Percentiles rank a stretch among this genome's conserved stretches.
phyloP scores from a whole-genome alignment of 1,140 invertebrate species.

The Heliconius hewitsoni region DNA sequence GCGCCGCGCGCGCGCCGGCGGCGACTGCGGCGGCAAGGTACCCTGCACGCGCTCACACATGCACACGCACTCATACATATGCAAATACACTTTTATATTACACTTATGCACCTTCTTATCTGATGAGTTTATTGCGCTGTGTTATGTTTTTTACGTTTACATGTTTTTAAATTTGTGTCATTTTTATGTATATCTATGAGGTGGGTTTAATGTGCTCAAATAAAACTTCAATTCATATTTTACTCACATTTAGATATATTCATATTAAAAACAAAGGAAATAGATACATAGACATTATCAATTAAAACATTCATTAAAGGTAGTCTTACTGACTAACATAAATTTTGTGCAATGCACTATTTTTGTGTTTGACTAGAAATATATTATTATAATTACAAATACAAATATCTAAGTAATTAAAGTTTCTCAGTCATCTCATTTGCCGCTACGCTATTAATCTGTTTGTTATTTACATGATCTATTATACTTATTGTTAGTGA shows the following conservation, averaged over 20 bases:
- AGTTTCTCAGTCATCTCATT: constrained; percentile 6
- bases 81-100: constrained; percentile 16
- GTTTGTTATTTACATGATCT: not conserved
- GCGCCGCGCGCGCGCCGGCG: constrained; percentile 51
- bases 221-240: not conserved
- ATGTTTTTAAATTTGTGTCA: no score
- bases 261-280: not conserved
- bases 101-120: no score
- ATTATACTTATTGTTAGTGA: not conserved
- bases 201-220: not conserved
- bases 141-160: no score
- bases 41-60: not conserved
- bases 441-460: not conserved
- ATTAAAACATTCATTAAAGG: not conserved
- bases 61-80: not conserved
- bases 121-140: no score
- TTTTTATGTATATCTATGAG: no score
- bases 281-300: not conserved
- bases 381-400: not conserved
- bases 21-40: constrained; percentile 51
- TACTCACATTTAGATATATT: constrained; percentile 9
- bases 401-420: constrained; percentile 4
- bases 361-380: constrained; percentile 3
- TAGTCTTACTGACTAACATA: constrained; percentile 1
- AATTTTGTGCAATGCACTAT: constrained; percentile 5